Evolutionary conservation across 2,888 invertebrate species (phyloP).

Genomic region (Pristionchus maxplancki): DNA sequence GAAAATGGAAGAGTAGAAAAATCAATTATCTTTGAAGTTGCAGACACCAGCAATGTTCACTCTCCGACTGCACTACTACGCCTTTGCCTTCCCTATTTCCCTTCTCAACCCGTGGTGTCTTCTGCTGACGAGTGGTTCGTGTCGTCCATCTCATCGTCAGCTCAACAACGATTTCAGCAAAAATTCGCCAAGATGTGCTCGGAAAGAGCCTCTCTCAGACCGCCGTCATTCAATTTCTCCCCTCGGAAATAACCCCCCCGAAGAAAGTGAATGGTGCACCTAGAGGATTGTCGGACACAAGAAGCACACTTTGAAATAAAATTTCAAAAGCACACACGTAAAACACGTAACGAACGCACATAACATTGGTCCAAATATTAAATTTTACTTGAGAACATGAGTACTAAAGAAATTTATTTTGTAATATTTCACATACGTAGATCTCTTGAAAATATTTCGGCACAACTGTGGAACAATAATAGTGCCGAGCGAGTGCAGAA

Average conservation of each 20-base stretch:
- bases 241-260: neutral
- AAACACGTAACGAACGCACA: too few species aligned
- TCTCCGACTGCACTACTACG: conserved; percentile 5
- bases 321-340: too few species aligned
- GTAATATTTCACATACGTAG: too few species aligned
- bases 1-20: neutral
- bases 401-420: too few species aligned
- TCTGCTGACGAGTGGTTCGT: neutral
- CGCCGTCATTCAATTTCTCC: neutral
- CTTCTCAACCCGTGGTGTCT: conserved; percentile 31
- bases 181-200: neutral
- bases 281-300: neutral
- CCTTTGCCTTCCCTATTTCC: neutral
- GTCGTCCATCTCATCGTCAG: neutral
- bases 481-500: too few species aligned
- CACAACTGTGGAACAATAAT: neutral
- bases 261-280: neutral
- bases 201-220: neutral
- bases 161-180: neutral
- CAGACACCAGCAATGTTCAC: neutral
- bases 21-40: neutral
- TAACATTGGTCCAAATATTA: too few species aligned
- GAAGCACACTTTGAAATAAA: neutral
- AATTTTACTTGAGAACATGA: too few species aligned
- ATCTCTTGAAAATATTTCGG: too few species aligned